Base-by-base conservation (phyloP, 2,113 vertebrate species). In the Vicugna pacos region DNA sequence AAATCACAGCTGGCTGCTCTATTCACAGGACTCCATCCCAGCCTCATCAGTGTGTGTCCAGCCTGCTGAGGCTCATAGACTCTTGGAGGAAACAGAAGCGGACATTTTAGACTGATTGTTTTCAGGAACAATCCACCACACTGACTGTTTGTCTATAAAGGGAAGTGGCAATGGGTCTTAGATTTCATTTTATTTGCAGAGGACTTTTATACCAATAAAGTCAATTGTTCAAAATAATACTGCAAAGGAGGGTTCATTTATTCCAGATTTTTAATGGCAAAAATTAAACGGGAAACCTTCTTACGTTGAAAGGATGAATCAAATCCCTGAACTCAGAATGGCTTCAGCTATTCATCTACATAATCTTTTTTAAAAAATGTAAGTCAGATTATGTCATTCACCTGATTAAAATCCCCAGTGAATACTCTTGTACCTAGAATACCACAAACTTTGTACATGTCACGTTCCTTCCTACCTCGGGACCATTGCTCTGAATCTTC, bases 1-100 rank as follows among this genome's bases (percentile, higher is more conserved):
- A 96, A 94, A 96, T 91, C 77, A 91, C 81, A 98, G 52, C 95
- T 97, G 93, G 83, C 60, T 97, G 50, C 94, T 72, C 50, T 62
- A 17, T 64, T 76, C 81, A 60, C 72, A 92, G 79, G 65, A 96
- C 75, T 95, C 88, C 48, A 89, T 79, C 96, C 46, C 93, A 93
- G 91, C n/a, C 84, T 97, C 89, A 72, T 96, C 95, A 97, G 52
- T 48, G 54, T 84, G 52, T 62, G 65, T 89, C 94, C 83, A 96
- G 70, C 70, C 65, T 92, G 88, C 77, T 32, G 89, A 64, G 24
- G 95, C 91, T 97, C 97, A 93, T 20, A 91, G 73, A 52, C 58
- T 17, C 79, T 88, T 91, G 16, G 50, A 62, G 38, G 79, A 69
- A 94, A 92, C 88, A 11, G 70, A 35, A 0, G 2, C 62, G 32